Conservation (phyloP, 2,888 invertebrate species). For the Dioctria rufipes region DNA sequence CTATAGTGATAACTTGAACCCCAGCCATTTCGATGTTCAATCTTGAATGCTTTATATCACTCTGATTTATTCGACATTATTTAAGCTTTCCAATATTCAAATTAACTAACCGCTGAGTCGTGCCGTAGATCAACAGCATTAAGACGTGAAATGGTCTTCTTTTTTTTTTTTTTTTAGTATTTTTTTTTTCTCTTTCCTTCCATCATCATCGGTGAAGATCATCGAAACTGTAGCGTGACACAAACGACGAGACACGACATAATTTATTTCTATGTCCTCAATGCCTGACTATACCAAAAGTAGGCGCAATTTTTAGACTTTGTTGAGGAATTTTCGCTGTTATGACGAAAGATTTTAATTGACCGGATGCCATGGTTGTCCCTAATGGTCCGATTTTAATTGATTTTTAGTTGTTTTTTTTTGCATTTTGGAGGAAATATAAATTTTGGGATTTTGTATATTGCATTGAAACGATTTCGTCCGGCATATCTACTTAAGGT, state of each 20-base stretch:
- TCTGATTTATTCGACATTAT: constrained; percentile 34
- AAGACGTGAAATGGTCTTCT: constrained; percentile 8
- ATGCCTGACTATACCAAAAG: background rate
- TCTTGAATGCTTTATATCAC: constrained; percentile 12
- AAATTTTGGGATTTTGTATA: background rate
- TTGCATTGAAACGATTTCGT: no score
- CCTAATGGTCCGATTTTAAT: constrained; percentile 29
- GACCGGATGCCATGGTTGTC: constrained; percentile 51
- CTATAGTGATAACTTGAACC: constrained; percentile 11
- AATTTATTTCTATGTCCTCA: constrained; percentile 45
- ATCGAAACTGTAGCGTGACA: constrained; percentile 32
- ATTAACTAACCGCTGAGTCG: background rate
- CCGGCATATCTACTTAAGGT: no score
- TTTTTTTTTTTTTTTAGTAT: background rate
- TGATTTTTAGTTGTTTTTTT: constrained; percentile 9
- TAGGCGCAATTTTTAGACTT: constrained; percentile 17
- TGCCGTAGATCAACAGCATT: constrained; percentile 1
- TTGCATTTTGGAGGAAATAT: constrained; percentile 30
- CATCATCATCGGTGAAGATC: background rate
- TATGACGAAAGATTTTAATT: constrained; percentile 51
- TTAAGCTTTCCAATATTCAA: constrained; percentile 51
- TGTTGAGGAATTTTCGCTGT: constrained; percentile 14
- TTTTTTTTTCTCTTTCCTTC: constrained; percentile 2
- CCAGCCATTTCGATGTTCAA: background rate
- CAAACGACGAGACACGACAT: constrained; percentile 3